Evolutionary conservation across 2,888 invertebrate species (phyloP).

Genomic region (Cerastis rubricosa): DNA sequence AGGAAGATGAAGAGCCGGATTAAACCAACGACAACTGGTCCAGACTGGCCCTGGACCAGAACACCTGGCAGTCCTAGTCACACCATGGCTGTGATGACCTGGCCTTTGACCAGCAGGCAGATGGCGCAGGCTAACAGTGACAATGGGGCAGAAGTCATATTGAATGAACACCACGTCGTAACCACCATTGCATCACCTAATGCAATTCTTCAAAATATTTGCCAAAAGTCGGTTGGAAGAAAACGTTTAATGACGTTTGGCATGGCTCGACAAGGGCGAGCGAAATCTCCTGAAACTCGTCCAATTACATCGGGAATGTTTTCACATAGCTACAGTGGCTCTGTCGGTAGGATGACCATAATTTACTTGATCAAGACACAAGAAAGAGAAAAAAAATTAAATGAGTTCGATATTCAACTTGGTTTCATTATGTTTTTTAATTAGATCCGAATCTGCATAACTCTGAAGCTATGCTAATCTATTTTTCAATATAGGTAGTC

Average conservation of each 20-base stretch:
- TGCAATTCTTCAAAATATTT: constrained; percentile 8
- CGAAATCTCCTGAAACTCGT: constrained; percentile 57
- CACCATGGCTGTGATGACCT: no score
- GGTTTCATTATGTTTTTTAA: not conserved
- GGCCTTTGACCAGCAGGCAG: no score
- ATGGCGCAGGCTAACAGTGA: no score
- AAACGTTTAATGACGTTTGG: constrained; percentile 61
- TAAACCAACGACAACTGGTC: no score
- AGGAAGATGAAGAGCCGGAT: no score
- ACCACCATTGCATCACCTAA: not conserved
- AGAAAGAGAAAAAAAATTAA: not conserved
- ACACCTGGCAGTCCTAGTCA: no score
- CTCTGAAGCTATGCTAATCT: no score
- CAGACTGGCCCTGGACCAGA: no score
- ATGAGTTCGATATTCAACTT: not conserved
- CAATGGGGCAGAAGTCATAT: no score
- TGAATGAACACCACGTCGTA: no score
- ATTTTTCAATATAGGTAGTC: no score
- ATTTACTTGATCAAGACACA: not conserved
- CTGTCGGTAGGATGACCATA: constrained; percentile 27
- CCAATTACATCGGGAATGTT: constrained; percentile 66
- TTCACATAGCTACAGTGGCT: constrained; percentile 50
- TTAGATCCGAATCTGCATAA: no score
- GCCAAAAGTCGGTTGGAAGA: constrained; percentile 30
- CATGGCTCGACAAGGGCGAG: constrained; percentile 24